Conservation (phyloP, 2,113 vertebrate species). For the Formicarius rufipectus region DNA sequence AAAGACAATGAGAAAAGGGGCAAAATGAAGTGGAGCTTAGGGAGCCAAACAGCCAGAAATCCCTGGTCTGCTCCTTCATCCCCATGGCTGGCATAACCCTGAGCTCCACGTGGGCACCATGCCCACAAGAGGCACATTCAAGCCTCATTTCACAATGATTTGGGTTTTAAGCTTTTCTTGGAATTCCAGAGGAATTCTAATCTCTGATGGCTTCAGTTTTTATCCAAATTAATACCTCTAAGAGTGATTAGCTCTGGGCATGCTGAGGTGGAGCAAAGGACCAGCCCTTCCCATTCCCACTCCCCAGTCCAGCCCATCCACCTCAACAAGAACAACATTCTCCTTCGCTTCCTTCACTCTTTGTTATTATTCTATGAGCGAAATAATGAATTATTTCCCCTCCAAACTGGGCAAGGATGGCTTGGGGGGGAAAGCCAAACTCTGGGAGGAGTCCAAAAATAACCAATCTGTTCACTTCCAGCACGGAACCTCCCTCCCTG, state of each 20-base stretch:
- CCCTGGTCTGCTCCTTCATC: background rate
- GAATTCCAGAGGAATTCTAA: background rate
- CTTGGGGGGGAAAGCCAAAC: background rate
- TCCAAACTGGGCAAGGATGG: background rate
- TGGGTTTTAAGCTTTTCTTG: background rate
- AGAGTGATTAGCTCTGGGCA: rapidly evolving
- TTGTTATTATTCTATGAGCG: background rate
- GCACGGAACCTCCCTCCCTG: background rate
- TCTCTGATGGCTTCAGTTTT: rapidly evolving
- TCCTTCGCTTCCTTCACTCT: background rate
- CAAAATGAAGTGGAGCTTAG: background rate
- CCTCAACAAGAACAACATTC: background rate
- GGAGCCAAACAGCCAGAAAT: background rate
- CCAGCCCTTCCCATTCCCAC: background rate
- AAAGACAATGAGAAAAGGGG: background rate
- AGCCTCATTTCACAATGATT: background rate
- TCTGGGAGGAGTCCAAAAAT: background rate
- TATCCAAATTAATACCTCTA: background rate
- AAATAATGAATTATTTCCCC: conserved; percentile 19
- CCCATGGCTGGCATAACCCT: background rate
- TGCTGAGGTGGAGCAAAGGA: background rate
- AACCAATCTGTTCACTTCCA: background rate
- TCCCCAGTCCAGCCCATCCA: background rate
- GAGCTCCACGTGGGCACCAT: background rate
- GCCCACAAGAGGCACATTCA: background rate